phyloP scores from a whole-genome alignment of 2,113 vertebrate genomes.

The Myodes glareolus region DNA sequence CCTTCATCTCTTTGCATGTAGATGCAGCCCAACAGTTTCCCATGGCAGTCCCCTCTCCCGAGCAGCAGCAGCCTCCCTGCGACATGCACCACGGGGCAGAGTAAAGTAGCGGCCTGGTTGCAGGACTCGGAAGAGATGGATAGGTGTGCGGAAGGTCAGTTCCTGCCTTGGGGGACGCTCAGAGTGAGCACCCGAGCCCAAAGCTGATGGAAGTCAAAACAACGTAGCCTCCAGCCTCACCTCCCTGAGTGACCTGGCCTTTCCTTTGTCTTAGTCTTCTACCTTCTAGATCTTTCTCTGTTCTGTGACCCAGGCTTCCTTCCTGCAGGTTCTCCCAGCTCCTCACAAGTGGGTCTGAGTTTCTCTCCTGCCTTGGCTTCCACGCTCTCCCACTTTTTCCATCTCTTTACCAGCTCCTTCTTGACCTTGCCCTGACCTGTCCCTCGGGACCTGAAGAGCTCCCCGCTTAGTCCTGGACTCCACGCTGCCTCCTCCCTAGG shows the following conservation, averaged over 20 bases:
- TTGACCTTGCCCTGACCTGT: neutral
- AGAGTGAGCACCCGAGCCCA: neutral
- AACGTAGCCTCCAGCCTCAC: neutral
- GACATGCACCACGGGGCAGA: slow-evolving; percentile 96
- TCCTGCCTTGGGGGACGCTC: neutral
- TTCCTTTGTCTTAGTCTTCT: neutral
- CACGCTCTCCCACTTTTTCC: neutral
- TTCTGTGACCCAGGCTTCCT: neutral
- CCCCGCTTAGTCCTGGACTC: fast-evolving
- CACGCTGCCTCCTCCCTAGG: neutral
- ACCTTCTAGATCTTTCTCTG: neutral
- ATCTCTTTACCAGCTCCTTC: neutral
- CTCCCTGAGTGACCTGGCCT: neutral
- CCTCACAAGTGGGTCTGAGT: neutral
- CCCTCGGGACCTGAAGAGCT: neutral
- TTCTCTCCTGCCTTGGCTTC: neutral
- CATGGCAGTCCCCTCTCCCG: slow-evolving; percentile 88
- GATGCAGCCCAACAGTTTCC: slow-evolving; percentile 90
- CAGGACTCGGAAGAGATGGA: slow-evolving; percentile 99
- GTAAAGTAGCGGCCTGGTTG: slow-evolving; percentile 97
- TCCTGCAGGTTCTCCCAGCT: neutral
- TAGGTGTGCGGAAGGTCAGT: slow-evolving; percentile 96
- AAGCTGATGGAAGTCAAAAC: neutral
- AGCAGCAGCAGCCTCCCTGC: slow-evolving; percentile 93
- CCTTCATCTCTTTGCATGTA: slow-evolving; percentile 55